Base-by-base conservation (phyloP, 2,888 invertebrate species). In the Monoplex corrugatus region DNA sequence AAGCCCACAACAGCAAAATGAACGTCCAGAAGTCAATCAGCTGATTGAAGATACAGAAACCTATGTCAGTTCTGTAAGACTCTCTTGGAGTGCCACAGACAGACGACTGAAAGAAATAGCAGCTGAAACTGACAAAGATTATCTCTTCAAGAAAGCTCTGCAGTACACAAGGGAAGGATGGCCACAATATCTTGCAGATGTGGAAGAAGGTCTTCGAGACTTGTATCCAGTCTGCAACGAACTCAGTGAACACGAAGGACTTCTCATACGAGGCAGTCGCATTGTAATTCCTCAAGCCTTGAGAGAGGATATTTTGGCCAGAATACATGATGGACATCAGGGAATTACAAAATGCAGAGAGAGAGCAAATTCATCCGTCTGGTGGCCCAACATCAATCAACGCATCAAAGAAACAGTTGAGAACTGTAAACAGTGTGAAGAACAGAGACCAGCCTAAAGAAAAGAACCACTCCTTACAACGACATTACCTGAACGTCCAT, bases 281-380 rank as follows among this genome's bases (percentile, higher is more conserved):
- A 85, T 85, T 28, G 63, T 85, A 5, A 57, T 85, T 32, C 63
- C 85, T n/a, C 28, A 38, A 16, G 23, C 28, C 32, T 3, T 91
- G 85, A 57, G 87, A 35, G 6, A 45, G 43, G 90, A 91, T 10
- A 88, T 91, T 3, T 75, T 92, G 43, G 82, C 87, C 28, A 63
- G 45, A n/a, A 87, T 92, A 10, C 92, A 92, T 80, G 88, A 90
- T 8, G 92, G 92, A 23, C 92, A 92, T 45, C 86, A 88, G 86
- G 92, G 92, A 13, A 84, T 91, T n/a, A 90, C 83, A 23, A 91
- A 92, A 75, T 90, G 90, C 84, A 87, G 88, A n/a, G 90, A 89
- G 44, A 38, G 88, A 13, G 91, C 91, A 23, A 68, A 83, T 3
- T n/a, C 45, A 19, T 63, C 87, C 5, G 91, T 92, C 10, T 93